Evolutionary conservation across 2,113 vertebrate genomes (phyloP).

Genomic region (Caloenas nicobarica): DNA sequence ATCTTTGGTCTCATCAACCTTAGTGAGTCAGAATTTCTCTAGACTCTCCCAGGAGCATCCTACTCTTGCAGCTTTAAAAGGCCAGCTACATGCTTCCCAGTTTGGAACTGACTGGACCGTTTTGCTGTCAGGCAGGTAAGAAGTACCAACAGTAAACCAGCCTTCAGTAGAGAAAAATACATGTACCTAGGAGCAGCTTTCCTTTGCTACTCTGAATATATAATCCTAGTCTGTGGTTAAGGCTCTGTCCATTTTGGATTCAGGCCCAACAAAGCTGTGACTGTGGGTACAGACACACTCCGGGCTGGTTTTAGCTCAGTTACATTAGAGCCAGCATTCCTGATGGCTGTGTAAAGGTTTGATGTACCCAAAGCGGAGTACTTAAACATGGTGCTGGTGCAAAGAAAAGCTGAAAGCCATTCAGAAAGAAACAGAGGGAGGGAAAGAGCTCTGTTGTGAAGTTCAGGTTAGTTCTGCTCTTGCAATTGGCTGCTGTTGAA

Average conservation of each 20-base stretch:
- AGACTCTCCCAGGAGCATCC: background rate
- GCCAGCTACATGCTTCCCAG: background rate
- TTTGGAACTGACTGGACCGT: background rate
- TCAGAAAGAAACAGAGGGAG: background rate
- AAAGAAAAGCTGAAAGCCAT: background rate
- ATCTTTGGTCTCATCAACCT: background rate
- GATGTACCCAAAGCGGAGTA: accelerated
- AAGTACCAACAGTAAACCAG: background rate
- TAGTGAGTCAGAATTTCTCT: background rate
- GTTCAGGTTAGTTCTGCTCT: background rate
- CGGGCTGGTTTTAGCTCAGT: background rate
- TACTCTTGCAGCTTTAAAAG: background rate
- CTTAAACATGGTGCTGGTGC: background rate
- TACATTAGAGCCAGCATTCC: accelerated
- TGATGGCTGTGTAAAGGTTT: background rate
- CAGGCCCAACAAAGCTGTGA: background rate
- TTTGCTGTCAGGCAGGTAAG: background rate
- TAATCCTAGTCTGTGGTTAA: background rate
- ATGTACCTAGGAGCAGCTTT: background rate
- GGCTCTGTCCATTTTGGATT: background rate
- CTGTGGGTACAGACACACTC: background rate
- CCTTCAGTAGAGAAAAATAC: background rate
- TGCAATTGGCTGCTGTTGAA: background rate
- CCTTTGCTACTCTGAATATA: background rate
- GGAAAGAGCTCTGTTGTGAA: background rate